Evolutionary conservation across 2,888 invertebrate genomes (phyloP).

Genomic region (Megalurothrips usitatus): DNA sequence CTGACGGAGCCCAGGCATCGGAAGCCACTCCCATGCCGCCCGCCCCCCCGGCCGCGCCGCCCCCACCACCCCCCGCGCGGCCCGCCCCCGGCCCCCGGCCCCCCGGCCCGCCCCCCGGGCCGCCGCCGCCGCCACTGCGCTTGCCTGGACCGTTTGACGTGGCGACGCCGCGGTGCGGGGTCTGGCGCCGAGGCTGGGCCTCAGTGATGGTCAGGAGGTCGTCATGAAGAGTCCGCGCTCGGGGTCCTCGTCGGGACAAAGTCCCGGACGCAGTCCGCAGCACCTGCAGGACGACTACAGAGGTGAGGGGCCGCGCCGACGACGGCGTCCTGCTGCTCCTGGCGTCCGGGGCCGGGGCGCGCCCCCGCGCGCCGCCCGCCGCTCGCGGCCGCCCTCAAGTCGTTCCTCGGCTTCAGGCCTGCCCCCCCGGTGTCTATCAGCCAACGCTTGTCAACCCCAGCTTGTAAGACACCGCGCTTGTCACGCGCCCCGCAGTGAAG

Average conservation of each 20-base stretch:
- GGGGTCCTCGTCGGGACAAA: not conserved
- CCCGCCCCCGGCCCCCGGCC: not conserved
- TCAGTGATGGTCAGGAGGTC: not conserved
- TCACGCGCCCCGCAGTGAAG: too few species aligned
- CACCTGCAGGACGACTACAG: conserved; percentile 6
- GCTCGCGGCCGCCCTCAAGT: too few species aligned
- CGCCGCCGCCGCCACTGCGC: not conserved
- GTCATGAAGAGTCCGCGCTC: conserved; percentile 18
- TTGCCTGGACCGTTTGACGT: not conserved
- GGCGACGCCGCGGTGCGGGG: not conserved
- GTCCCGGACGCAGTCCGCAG: not conserved
- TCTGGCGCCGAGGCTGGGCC: not conserved
- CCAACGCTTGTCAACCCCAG: too few species aligned
- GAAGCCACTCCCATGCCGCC: conserved; percentile 12
- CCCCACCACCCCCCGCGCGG: not conserved
- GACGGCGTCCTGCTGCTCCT: not conserved
- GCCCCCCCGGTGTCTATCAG: too few species aligned
- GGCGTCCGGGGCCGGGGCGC: too few species aligned
- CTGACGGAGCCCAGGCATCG: conserved; percentile 3
- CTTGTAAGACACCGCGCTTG: too few species aligned
- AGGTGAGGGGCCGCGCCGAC: not conserved
- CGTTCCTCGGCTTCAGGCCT: too few species aligned
- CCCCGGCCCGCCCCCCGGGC: not conserved
- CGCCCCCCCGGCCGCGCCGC: not conserved
- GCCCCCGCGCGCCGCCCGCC: too few species aligned